Evolutionary conservation across 2,797 vertebrate species (phyloP).

Genomic region (Acrocephalus scirpaceus): DNA sequence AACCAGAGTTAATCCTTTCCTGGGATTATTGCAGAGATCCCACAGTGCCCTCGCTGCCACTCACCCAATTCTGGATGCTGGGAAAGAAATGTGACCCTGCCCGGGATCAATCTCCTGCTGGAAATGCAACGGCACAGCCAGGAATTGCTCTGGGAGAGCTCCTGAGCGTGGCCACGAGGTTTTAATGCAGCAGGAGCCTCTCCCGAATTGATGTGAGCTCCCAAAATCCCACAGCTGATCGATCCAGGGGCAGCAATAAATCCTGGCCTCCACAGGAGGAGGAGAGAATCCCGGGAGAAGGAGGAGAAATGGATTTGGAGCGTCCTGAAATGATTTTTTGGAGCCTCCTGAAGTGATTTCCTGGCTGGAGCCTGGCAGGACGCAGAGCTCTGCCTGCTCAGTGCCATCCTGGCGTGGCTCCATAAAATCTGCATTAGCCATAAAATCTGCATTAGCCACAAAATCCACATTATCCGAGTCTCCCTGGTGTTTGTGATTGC

Average conservation of each 20-base stretch:
- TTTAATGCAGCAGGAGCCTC: not conserved
- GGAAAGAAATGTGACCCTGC: not conserved
- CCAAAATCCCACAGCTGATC: not conserved
- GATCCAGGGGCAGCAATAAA: not conserved
- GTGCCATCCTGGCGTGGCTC: rapidly evolving
- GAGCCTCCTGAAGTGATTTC: not conserved
- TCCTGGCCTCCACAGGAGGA: not conserved
- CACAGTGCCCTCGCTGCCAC: not conserved
- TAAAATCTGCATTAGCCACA: too few relatives aligned
- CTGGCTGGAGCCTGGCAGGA: not conserved
- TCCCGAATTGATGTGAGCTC: not conserved
- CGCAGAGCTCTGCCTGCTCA: not conserved
- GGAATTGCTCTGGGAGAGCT: not conserved
- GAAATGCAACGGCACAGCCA: not conserved
- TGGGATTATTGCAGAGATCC: not conserved
- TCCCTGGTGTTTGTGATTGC: not conserved
- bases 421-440: not conserved
- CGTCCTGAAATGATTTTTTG: not conserved
- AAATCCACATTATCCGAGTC: not conserved
- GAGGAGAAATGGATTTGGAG: not conserved
- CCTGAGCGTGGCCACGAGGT: not conserved
- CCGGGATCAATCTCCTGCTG: not conserved
- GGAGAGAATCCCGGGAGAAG: not conserved
- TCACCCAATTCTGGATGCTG: not conserved
- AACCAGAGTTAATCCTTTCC: too few relatives aligned